Evolutionary conservation across 2,888 invertebrate genomes (phyloP), one percentile per base, ranked within the genome.

Genomic region (Notocelia uddmanniana): DNA sequence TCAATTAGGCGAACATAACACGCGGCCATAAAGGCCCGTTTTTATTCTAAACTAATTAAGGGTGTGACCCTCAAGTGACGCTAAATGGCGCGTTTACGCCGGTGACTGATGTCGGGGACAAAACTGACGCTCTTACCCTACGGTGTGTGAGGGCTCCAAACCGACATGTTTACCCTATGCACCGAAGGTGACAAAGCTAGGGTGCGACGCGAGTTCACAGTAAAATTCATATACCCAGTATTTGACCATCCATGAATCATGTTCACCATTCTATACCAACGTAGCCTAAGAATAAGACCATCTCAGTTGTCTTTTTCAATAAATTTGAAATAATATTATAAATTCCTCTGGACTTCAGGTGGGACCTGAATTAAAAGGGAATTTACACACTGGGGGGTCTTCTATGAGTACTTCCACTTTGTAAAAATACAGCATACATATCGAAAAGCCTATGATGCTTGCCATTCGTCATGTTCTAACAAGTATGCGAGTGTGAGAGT

Each of bases 11-110:
- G 83, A 85, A 85, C 82, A 84, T 83, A 83, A 85, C 86, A 85
- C 81, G 82, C 85, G 85, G 85, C 83, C 85, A 87, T 89, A 89
- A 87, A 88, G 84, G 81, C 82, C 78, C 83, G 83, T 80, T 88
- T 86, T 87, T 87, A 89, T 89, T 86, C 83, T 83, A 78, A 87
- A 87, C 87, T 90, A 90, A 91, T 91, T 90, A 88, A 45, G 88
- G 88, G 89, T 85, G 87, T 82, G 88, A 86, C 87, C 79, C 73
- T 84, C 79, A 55, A 66, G 66, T 66, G 48, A 31, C 78, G 79
- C 81, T 86, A 83, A 83, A 81, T 80, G 83, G 34, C 13, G 52
- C 68, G 60, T 54, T 52, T 73, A 26, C 66, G 64, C 64, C 54
- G 59, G 37, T 21, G 52, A 50, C 60, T 45, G 41, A 48, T 48